A percentile compares a stretch with the other conserved stretches of the same genome.
phyloP scores from a whole-genome alignment of 2,113 vertebrate genomes.

The Balaenoptera acutorostrata region DNA sequence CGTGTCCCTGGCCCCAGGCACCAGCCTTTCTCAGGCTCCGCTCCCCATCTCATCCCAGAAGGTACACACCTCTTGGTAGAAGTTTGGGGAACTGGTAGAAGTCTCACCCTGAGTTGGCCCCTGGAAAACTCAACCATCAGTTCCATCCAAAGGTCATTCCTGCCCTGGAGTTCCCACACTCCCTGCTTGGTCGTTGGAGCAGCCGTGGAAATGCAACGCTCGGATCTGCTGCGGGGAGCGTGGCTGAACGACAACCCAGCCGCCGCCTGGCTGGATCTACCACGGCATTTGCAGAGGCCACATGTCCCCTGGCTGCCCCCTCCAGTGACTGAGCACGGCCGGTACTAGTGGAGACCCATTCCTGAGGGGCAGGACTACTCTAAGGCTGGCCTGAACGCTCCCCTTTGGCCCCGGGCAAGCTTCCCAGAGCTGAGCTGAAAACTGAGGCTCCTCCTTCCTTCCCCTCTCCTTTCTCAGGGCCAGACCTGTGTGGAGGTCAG shows the following conservation, averaged over 20 bases:
- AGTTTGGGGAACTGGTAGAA: not conserved
- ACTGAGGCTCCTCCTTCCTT: not conserved
- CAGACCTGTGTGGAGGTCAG: not conserved
- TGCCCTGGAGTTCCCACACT: not conserved
- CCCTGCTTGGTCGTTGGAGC: not conserved
- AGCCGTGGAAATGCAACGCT: not conserved
- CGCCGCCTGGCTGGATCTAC: not conserved
- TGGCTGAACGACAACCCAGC: not conserved
- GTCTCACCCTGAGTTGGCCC: not conserved
- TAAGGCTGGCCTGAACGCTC: not conserved
- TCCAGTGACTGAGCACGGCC: not conserved
- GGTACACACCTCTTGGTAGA: not conserved
- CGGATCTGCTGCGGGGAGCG: not conserved
- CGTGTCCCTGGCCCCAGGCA: too few species aligned
- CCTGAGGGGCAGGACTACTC: too few species aligned
- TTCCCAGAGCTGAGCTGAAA: not conserved
- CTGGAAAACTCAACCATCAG: not conserved
- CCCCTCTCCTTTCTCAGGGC: not conserved
- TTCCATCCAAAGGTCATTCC: not conserved
- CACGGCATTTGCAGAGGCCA: not conserved
- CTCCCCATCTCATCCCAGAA: not conserved
- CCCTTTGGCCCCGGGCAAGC: fast-evolving
- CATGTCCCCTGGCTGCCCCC: not conserved
- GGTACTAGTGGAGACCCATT: fast-evolving
- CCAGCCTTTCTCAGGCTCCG: not conserved